Percentiles rank a stretch among this genome's conserved stretches.
phyloP scores from a whole-genome alignment of 2,113 vertebrate species.

The Crotophaga sulcirostris region DNA sequence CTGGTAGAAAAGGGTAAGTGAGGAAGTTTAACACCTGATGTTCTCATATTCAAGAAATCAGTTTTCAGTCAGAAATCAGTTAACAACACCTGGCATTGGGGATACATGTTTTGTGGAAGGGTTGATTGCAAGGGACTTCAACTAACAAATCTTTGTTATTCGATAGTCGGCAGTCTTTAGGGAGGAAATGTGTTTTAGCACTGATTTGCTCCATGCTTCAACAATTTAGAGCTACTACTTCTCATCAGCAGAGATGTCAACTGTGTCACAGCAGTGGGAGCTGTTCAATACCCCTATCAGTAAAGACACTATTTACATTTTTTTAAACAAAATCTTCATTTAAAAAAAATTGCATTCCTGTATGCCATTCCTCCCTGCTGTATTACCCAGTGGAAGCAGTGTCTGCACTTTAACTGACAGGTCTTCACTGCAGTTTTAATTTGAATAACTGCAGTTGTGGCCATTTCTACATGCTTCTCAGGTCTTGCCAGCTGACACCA shows the following conservation, averaged over 20 bases:
- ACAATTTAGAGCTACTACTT: not conserved
- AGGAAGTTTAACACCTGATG: not conserved
- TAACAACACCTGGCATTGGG: not conserved
- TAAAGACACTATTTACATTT: not conserved
- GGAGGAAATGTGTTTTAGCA: constrained; percentile 5
- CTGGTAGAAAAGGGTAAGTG: not conserved
- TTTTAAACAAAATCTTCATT: constrained; percentile 11
- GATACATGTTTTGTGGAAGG: not conserved
- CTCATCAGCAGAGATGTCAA: constrained; percentile 14
- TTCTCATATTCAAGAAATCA: not conserved
- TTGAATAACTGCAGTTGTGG: not conserved
- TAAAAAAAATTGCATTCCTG: not conserved
- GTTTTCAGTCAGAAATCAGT: too few species aligned
- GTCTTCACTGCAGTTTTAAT: not conserved
- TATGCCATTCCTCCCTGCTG: not conserved
- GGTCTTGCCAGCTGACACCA: not conserved
- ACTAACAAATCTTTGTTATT: not conserved
- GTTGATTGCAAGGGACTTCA: constrained; percentile 19
- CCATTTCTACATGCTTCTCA: not conserved
- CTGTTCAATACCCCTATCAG: not conserved
- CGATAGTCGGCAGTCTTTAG: not conserved
- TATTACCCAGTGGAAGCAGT: not conserved
- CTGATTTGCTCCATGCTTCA: not conserved
- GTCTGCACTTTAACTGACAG: not conserved
- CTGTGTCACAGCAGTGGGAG: not conserved